Evolutionary conservation across 2,888 invertebrate species (phyloP).

Genomic region (Drosophila neotestacea): DNA sequence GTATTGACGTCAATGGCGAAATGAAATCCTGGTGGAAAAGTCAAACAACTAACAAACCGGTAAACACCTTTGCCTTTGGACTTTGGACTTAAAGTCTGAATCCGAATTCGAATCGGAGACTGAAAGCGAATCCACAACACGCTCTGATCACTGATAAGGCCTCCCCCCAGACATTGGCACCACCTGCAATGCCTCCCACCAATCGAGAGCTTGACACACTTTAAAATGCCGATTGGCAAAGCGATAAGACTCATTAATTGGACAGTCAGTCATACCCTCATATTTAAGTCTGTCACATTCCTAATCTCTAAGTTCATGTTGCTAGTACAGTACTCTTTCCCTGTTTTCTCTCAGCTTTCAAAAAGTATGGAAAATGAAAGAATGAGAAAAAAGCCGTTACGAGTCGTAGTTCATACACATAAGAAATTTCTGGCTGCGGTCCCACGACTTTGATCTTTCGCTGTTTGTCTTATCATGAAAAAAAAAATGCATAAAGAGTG

Average conservation of each 20-base stretch:
- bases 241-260: constrained; percentile 36
- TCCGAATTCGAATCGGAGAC: background rate
- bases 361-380: background rate
- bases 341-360: background rate
- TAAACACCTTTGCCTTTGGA: constrained; percentile 72
- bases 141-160: constrained; percentile 13
- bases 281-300: constrained; percentile 3
- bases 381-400: constrained; percentile 1
- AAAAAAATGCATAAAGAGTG: constrained; percentile 38
- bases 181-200: constrained; percentile 18
- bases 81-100: constrained; percentile 51
- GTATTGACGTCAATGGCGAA: constrained; percentile 69
- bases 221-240: constrained; percentile 24
- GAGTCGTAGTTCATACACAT: constrained; percentile 1
- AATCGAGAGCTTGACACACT: constrained; percentile 54
- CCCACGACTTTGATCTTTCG: constrained; percentile 53
- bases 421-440: constrained; percentile 15
- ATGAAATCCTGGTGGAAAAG: constrained; percentile 71
- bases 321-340: background rate
- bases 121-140: constrained; percentile 2
- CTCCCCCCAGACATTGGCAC: constrained; percentile 24
- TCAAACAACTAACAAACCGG: constrained; percentile 59
- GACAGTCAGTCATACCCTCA: constrained; percentile 24
- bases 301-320: background rate
- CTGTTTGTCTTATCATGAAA: constrained; percentile 38